phyloP scores from a whole-genome alignment of 1,140 invertebrate species.

The Drosophila kurseongensis region DNA sequence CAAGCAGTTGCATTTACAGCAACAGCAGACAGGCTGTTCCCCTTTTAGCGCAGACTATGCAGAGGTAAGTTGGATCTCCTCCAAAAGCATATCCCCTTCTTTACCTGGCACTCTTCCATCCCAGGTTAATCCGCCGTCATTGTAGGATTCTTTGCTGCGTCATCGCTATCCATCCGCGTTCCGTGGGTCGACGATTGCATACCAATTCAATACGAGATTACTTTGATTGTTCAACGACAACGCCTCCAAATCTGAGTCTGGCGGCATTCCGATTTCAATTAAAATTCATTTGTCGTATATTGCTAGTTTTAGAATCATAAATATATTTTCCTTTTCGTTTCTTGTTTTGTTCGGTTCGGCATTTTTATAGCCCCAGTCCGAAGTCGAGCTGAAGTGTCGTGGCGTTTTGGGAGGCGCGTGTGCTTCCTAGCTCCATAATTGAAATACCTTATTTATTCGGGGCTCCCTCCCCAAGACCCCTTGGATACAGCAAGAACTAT shows the following conservation, averaged over 20 bases:
- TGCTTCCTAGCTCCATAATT: conserved; percentile 72
- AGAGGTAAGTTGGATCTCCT: not conserved
- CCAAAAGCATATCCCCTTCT: not conserved
- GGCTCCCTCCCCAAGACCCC: not conserved
- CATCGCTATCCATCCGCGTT: conserved; percentile 38
- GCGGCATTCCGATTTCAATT: conserved; percentile 49
- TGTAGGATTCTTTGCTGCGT: conserved; percentile 35
- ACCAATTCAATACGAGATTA: conserved; percentile 54
- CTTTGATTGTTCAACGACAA: conserved; percentile 37
- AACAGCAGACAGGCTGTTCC: conserved; percentile 6
- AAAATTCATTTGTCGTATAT: conserved; percentile 69
- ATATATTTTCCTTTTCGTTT: conserved; percentile 43
- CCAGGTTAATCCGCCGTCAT: conserved; percentile 51
- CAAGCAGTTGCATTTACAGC: conserved; percentile 36
- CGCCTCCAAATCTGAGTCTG: conserved; percentile 30
- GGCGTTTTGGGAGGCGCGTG: conserved; percentile 45
- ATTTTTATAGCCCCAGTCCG: conserved; percentile 41
- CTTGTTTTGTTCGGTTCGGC: conserved; percentile 46
- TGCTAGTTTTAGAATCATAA: conserved; percentile 55
- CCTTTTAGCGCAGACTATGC: not conserved
- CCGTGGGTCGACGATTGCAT: conserved; percentile 38
- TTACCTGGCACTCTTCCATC: conserved; percentile 6
- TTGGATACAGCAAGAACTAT: conserved; percentile 15
- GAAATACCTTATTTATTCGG: conserved; percentile 10
- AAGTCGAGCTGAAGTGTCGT: conserved; percentile 22